These are phyloP conservation scores for Enteromius thamalakanensis DNA, from an alignment of 2,797 vertebrate genomes.

Conservation along the genomic window DNA sequence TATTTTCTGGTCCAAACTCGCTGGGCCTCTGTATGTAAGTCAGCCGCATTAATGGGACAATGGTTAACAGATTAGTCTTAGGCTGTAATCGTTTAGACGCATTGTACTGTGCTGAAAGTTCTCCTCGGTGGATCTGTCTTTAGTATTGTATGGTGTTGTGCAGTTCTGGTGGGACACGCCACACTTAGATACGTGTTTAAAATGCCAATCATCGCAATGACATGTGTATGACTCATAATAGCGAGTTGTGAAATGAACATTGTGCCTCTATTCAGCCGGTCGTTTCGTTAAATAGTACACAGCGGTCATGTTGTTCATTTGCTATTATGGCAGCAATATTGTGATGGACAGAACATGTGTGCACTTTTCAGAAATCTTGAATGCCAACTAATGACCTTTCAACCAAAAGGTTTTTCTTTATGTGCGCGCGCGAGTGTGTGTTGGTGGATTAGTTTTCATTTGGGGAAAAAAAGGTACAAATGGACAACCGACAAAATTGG, in stretches of 20 bases:
- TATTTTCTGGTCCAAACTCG: conserved; percentile 64
- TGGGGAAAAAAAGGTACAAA: conserved; percentile 44
- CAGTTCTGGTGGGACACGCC: conserved; percentile 53
- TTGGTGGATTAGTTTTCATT: not conserved
- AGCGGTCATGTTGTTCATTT: conserved; percentile 45
- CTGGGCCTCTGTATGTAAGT: conserved; percentile 70
- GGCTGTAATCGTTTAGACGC: conserved; percentile 52
- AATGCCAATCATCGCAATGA: conserved; percentile 52
- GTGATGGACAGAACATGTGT: conserved; percentile 70
- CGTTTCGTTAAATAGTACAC: conserved; percentile 59
- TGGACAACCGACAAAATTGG: conserved; percentile 52
- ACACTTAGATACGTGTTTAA: conserved; percentile 49
- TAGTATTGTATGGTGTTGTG: conserved; percentile 60
- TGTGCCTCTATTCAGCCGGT: conserved; percentile 56
- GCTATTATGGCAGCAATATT: conserved; percentile 39
- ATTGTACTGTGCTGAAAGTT: conserved; percentile 54
- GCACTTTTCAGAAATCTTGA: conserved; percentile 71
- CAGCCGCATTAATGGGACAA: conserved; percentile 61
- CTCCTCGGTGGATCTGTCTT: conserved; percentile 48
- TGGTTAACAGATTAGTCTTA: conserved; percentile 56
- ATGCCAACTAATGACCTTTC: conserved; percentile 49
- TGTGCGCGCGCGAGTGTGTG: conserved; percentile 27
- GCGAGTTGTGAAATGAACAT: conserved; percentile 55
- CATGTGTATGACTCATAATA: conserved; percentile 47
- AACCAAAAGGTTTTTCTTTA: conserved; percentile 42